Evolutionary conservation across 2,113 vertebrate species (phyloP).

Genomic region (Ariopsis seemanni): DNA sequence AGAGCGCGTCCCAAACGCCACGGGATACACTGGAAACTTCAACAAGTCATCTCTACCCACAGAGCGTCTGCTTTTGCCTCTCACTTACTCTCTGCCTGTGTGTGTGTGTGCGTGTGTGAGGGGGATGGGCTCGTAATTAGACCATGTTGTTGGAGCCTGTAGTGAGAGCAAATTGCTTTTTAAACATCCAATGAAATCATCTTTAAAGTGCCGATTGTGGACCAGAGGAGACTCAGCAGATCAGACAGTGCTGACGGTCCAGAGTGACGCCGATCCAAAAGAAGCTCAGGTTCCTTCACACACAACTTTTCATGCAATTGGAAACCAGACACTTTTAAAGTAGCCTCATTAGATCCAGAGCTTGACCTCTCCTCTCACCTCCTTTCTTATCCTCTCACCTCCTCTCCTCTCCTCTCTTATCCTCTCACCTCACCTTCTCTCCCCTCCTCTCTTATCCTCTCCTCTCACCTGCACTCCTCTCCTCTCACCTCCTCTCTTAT

Average conservation of each 20-base stretch:
- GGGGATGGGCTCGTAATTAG: constrained; percentile 74
- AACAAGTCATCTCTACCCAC: constrained; percentile 56
- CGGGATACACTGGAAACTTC: constrained; percentile 68
- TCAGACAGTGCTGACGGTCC: constrained; percentile 75
- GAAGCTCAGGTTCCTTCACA: constrained; percentile 82
- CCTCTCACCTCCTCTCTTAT: no score
- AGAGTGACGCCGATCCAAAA: constrained; percentile 65
- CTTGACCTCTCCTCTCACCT: not conserved
- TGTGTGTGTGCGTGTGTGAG: not conserved
- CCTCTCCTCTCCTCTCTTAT: not conserved
- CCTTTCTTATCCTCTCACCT: not conserved
- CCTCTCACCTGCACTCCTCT: not conserved
- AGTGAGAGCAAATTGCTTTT: constrained; percentile 76
- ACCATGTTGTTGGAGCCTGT: constrained; percentile 74
- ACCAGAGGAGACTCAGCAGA: constrained; percentile 57
- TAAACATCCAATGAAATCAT: constrained; percentile 81
- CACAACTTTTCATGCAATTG: constrained; percentile 40
- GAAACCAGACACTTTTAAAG: constrained; percentile 62
- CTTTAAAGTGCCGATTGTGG: constrained; percentile 77
- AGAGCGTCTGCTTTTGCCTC: constrained; percentile 1
- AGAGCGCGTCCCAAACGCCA: constrained; percentile 58
- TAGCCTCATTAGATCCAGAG: constrained; percentile 54
- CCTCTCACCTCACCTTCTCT: not conserved
- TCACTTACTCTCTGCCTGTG: not conserved
- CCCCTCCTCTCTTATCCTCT: not conserved